Percentiles rank a stretch among this genome's conserved stretches.
phyloP scores from a whole-genome alignment of 2,888 invertebrate genomes.

The Caenorhabditis sp. region DNA sequence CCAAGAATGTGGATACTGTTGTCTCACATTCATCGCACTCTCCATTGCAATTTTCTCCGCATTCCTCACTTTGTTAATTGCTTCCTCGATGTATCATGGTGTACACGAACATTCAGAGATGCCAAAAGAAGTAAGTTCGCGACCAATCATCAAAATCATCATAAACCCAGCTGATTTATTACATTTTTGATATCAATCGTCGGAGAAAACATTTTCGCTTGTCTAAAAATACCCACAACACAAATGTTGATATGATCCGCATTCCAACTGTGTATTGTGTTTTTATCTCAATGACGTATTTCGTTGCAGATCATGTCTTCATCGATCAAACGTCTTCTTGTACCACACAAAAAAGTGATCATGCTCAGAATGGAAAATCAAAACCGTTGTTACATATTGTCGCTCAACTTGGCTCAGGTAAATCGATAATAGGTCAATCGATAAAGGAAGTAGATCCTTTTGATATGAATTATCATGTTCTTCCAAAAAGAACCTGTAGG shows the following conservation, averaged over 20 bases:
- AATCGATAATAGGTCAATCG: no score
- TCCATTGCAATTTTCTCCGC: conserved; percentile 39
- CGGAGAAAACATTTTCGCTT: neutral
- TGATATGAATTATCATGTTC: no score
- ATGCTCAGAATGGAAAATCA: conserved; percentile 32
- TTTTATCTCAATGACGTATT: neutral
- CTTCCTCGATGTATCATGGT: conserved; percentile 48
- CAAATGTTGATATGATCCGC: conserved; percentile 1
- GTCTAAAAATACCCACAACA: neutral
- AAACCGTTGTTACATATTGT: conserved; percentile 42
- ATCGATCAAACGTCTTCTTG: conserved; percentile 14
- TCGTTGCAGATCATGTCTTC: conserved; percentile 20
- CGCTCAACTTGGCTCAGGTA: conserved; percentile 12
- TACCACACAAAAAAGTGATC: conserved; percentile 35
- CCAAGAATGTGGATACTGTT: conserved; percentile 33
- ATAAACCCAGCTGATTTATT: conserved; percentile 4
- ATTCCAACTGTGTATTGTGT: conserved; percentile 3
- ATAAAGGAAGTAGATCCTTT: no score
- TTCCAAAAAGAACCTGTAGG: no score
- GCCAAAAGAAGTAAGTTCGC: conserved; percentile 21
- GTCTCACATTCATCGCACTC: conserved; percentile 35
- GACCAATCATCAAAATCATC: neutral
- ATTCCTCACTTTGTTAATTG: conserved; percentile 33
- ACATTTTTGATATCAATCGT: no score
- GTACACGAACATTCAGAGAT: conserved; percentile 24